phyloP scores from a whole-genome alignment of 2,888 invertebrate genomes.

The Gnatocerus cornutus region DNA sequence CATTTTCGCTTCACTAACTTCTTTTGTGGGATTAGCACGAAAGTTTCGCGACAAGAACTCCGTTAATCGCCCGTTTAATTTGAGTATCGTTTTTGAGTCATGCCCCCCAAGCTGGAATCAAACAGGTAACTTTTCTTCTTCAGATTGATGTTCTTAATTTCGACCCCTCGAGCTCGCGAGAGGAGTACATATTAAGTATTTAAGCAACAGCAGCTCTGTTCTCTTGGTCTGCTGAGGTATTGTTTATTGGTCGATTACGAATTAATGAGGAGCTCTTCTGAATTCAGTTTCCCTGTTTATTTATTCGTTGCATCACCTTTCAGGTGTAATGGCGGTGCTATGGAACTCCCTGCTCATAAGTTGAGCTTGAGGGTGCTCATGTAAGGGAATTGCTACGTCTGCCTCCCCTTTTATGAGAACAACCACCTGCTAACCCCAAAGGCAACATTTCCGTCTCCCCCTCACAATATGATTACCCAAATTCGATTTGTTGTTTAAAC shows the following conservation, averaged over 20 bases:
- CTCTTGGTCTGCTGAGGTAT: slow-evolving; percentile 3
- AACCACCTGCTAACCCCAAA: slow-evolving; percentile 52
- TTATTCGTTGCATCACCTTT: slow-evolving; percentile 17
- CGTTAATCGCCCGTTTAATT: slow-evolving; percentile 25
- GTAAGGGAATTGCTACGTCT: slow-evolving; percentile 40
- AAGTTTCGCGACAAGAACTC: slow-evolving; percentile 16
- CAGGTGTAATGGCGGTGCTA: slow-evolving; percentile 32
- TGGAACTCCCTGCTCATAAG: slow-evolving; percentile 13
- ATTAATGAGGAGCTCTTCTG: neutral
- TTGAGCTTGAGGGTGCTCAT: slow-evolving; percentile 27
- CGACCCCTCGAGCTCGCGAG: slow-evolving; percentile 8
- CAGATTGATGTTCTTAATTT: slow-evolving; percentile 32
- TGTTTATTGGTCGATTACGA: slow-evolving; percentile 22
- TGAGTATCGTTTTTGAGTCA: slow-evolving; percentile 16
- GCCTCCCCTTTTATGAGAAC: slow-evolving; percentile 47
- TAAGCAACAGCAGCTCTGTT: slow-evolving; percentile 1
- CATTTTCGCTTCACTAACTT: slow-evolving; percentile 8
- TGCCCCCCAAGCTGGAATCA: slow-evolving; percentile 1
- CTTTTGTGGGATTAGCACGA: slow-evolving; percentile 6
- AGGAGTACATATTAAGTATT: slow-evolving; percentile 32
- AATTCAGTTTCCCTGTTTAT: neutral
- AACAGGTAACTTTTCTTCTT: slow-evolving; percentile 21
- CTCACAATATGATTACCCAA: slow-evolving; percentile 48
- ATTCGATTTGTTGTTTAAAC: slow-evolving; percentile 53
- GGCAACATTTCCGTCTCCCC: slow-evolving; percentile 47